These are phyloP conservation scores for Callocephalon fimbriatum DNA, from an alignment of 2,113 vertebrate species.

Conservation along the genomic window DNA sequence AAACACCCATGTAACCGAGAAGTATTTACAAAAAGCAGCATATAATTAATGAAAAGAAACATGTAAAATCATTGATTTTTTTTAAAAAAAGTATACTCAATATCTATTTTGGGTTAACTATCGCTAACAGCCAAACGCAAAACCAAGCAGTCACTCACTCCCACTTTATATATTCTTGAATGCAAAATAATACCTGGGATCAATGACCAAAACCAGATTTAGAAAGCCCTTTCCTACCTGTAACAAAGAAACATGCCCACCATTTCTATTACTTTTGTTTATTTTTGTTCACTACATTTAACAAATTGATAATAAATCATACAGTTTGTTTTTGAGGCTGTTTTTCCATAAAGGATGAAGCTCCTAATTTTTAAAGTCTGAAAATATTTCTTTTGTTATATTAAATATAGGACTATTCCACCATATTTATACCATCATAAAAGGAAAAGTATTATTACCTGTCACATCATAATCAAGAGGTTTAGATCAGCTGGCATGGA, in stretches of 20 bases:
- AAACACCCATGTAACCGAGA: background rate
- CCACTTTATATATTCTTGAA: background rate
- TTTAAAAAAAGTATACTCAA: accelerated
- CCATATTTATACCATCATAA: background rate
- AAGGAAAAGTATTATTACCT: background rate
- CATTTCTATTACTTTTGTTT: background rate
- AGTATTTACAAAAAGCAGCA: background rate
- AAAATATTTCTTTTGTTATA: background rate
- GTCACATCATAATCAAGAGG: background rate
- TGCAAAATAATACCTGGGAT: background rate
- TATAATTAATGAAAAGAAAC: background rate
- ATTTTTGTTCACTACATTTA: background rate
- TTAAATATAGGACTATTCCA: background rate
- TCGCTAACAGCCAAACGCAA: background rate
- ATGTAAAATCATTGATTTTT: background rate
- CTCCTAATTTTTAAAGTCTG: background rate
- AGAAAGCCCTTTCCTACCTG: background rate
- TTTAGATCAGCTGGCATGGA: background rate
- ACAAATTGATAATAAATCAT: background rate
- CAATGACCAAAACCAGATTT: background rate
- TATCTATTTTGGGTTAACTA: background rate
- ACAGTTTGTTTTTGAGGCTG: background rate
- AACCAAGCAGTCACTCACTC: background rate
- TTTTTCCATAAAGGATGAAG: background rate
- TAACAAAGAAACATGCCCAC: background rate